These are phyloP conservation scores for Forbesichthys agassizii DNA, from an alignment of 2,113 vertebrate species.

Conservation along the genomic window DNA sequence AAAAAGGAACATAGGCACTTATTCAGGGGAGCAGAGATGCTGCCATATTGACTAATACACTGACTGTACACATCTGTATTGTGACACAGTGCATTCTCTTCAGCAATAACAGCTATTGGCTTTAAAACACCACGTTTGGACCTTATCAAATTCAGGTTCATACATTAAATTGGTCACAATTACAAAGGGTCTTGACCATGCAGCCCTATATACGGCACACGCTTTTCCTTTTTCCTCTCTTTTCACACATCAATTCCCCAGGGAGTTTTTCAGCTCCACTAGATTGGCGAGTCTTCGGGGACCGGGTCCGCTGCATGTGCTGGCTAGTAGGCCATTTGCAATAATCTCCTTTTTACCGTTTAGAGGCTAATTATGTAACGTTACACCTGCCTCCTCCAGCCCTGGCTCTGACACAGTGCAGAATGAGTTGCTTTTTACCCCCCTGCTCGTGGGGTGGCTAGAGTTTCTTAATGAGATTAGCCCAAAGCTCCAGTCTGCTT, in stretches of 20 bases:
- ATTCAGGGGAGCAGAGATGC: slow-evolving; percentile 2
- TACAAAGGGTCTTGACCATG: slow-evolving; percentile 26
- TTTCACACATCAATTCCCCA: slow-evolving; percentile 53
- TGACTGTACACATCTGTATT: not conserved
- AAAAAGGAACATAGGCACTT: slow-evolving; percentile 41
- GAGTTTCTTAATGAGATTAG: slow-evolving; percentile 84
- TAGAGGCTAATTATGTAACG: slow-evolving; percentile 84
- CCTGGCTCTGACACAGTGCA: slow-evolving; percentile 65
- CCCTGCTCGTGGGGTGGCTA: slow-evolving; percentile 70
- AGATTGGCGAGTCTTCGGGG: slow-evolving; percentile 64
- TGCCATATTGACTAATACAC: not conserved
- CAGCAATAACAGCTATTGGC: not conserved
- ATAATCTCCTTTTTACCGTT: slow-evolving; percentile 84
- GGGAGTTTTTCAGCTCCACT: slow-evolving; percentile 64
- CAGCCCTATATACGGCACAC: not conserved
- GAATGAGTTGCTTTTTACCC: slow-evolving; percentile 50
- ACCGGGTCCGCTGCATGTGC: slow-evolving; percentile 73
- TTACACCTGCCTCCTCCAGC: slow-evolving; percentile 82
- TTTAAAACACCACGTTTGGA: slow-evolving; percentile 11
- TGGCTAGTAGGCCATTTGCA: slow-evolving; percentile 78
- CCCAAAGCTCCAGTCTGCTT: slow-evolving; percentile 78
- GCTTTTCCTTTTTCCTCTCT: slow-evolving; percentile 56
- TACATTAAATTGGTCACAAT: slow-evolving; percentile 43
- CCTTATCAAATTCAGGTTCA: slow-evolving; percentile 34
- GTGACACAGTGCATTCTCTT: not conserved